Conservation (phyloP, 2,888 invertebrate genomes). For the Noctua janthina region DNA sequence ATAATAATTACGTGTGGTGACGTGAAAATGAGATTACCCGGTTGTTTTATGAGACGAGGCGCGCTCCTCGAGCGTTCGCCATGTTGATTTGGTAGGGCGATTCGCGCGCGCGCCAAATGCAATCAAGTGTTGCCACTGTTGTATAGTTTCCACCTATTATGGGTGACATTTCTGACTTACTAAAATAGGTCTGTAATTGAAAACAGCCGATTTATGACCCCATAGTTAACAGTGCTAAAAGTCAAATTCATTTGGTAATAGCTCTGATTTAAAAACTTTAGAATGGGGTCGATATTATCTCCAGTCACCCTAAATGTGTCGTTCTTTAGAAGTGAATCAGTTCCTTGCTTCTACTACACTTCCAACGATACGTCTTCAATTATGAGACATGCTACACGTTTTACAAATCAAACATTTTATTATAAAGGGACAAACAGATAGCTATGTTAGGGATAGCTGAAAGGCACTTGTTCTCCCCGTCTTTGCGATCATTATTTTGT, state of each 20-base stretch:
- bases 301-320: background rate
- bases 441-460: too few species aligned
- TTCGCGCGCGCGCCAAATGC: slow-evolving; percentile 89
- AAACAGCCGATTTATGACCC: background rate
- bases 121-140: slow-evolving; percentile 70
- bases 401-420: background rate
- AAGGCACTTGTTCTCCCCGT: too few species aligned
- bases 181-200: background rate
- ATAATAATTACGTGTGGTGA: slow-evolving; percentile 61
- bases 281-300: background rate
- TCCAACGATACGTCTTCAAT: background rate
- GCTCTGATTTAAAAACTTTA: background rate
- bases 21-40: slow-evolving; percentile 72
- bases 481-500: too few species aligned
- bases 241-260: background rate
- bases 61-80: slow-evolving; percentile 85
- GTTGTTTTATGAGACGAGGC: slow-evolving; percentile 80
- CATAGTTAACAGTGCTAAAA: background rate
- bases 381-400: background rate
- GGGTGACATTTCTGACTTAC: background rate
- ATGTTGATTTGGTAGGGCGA: slow-evolving; percentile 83
- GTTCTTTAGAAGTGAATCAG: background rate
- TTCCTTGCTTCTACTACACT: background rate
- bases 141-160: slow-evolving; percentile 34
- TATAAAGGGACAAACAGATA: too few species aligned